Evolutionary conservation across 2,888 invertebrate genomes (phyloP).

Genomic region (Keiferia lycopersicella): DNA sequence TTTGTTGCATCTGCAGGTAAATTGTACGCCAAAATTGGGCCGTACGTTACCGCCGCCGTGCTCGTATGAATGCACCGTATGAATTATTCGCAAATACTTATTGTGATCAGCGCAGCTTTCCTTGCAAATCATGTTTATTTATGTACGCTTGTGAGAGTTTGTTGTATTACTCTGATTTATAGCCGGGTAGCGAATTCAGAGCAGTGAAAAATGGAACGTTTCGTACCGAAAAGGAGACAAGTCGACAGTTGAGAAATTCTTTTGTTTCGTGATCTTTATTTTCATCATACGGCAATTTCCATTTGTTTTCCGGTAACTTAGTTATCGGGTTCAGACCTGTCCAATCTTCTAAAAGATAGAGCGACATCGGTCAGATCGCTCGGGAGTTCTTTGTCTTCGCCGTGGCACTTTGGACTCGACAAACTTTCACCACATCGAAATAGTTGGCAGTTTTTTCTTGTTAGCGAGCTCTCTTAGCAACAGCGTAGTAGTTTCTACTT

Average conservation of each 20-base stretch:
- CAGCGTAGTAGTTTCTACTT: constrained; percentile 18
- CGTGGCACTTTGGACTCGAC: constrained; percentile 8
- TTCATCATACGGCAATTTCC: constrained; percentile 5
- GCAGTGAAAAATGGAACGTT: constrained; percentile 19
- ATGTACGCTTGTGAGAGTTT: constrained; percentile 21
- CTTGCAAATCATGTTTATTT: constrained; percentile 39
- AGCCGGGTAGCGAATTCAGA: constrained; percentile 12
- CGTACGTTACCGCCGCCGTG: constrained; percentile 63
- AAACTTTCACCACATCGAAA: constrained; percentile 19
- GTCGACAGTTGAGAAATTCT: constrained; percentile 9
- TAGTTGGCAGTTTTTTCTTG: constrained; percentile 21
- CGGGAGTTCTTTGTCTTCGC: constrained; percentile 23
- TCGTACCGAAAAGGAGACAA: constrained; percentile 7
- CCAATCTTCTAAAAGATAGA: constrained; percentile 5
- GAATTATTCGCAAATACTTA: constrained; percentile 74
- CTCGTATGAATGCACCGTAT: constrained; percentile 66
- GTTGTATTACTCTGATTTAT: constrained; percentile 27
- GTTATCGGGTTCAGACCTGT: constrained; percentile 9
- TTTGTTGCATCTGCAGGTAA: constrained; percentile 81
- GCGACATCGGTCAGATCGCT: constrained; percentile 16
- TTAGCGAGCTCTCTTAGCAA: constrained; percentile 17
- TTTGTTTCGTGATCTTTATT: constrained; percentile 8
- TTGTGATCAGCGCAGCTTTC: constrained; percentile 70
- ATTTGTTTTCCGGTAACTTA: constrained; percentile 1
- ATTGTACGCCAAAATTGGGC: constrained; percentile 76